Conservation (phyloP, 2,888 invertebrate genomes). For the Eilema depressum region DNA sequence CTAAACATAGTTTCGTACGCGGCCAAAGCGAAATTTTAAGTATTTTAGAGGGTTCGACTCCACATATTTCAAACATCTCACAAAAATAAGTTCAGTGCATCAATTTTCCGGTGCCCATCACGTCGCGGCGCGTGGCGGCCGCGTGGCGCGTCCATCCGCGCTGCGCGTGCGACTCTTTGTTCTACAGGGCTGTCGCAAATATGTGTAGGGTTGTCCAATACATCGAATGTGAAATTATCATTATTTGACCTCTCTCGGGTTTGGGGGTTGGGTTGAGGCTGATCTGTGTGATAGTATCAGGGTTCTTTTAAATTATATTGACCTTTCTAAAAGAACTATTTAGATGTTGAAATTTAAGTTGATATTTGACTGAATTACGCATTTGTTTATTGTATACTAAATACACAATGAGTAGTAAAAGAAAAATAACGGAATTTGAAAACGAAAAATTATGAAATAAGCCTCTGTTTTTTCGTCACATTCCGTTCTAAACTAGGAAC, state of each 20-base stretch:
- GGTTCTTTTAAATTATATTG: slow-evolving; percentile 12
- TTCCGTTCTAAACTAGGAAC: no score
- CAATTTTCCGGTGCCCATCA: slow-evolving; percentile 79
- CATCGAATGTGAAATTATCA: slow-evolving; percentile 54
- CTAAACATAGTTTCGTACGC: no score
- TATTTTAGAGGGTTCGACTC: slow-evolving; percentile 48
- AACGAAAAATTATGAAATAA: no score
- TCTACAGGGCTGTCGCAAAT: slow-evolving; percentile 35
- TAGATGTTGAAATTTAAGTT: no score
- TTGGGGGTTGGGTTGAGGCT: slow-evolving; percentile 19
- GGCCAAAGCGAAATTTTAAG: slow-evolving; percentile 7
- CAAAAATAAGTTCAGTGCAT: slow-evolving; percentile 62
- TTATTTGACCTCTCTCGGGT: slow-evolving; percentile 41
- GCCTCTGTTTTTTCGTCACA: no score
- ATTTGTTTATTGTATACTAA: no score
- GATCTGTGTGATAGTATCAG: slow-evolving; percentile 8
- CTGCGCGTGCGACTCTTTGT: slow-evolving; percentile 50
- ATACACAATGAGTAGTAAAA: no score
- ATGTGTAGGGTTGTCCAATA: slow-evolving; percentile 44
- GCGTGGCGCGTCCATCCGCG: slow-evolving; percentile 66
- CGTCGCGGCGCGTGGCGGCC: slow-evolving; percentile 71
- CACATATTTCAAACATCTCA: slow-evolving; percentile 37
- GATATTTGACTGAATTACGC: no score
- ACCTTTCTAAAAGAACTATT: not conserved
- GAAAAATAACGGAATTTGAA: no score